Evolutionary conservation across 1,140 invertebrate genomes (phyloP).

Genomic region (Polyergus mexicanus): DNA sequence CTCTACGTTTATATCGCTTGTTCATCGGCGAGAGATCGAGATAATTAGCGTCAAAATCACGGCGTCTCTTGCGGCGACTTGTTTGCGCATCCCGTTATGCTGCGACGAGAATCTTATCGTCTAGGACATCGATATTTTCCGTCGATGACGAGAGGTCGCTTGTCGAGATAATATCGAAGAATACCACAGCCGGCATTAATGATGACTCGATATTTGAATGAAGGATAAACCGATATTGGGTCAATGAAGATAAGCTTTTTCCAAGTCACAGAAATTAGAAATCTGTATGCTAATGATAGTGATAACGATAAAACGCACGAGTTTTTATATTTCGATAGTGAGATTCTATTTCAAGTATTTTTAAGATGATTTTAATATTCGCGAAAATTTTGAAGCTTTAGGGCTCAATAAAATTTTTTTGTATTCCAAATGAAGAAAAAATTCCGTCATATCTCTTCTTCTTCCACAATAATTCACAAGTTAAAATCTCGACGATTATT

Average conservation of each 20-base stretch:
- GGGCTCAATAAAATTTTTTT: too few species aligned
- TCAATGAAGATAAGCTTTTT: constrained; percentile 23
- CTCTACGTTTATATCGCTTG: constrained; percentile 29
- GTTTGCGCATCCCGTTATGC: constrained; percentile 50
- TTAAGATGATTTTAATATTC: background rate
- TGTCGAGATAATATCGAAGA: constrained; percentile 32
- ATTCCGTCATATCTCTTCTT: too few species aligned
- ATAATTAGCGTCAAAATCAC: constrained; percentile 59
- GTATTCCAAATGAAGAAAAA: background rate
- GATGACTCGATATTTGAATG: constrained; percentile 18
- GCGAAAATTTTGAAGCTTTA: too few species aligned
- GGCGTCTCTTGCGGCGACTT: constrained; percentile 24
- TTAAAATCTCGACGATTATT: background rate
- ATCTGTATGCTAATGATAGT: background rate
- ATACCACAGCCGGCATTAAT: background rate
- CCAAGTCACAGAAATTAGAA: constrained; percentile 28
- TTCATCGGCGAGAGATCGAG: constrained; percentile 21
- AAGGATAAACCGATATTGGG: constrained; percentile 11
- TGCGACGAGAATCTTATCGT: constrained; percentile 53
- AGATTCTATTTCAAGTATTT: background rate
- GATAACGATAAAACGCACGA: background rate
- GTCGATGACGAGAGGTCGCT: constrained; percentile 39
- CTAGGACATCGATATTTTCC: constrained; percentile 48
- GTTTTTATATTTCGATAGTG: background rate
- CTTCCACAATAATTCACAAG: background rate